Percentiles rank a stretch among this genome's conserved stretches.
These are phyloP conservation scores for Sebastolobus alascanus DNA, from an alignment of 2,797 vertebrate species.

Conservation along the genomic window DNA sequence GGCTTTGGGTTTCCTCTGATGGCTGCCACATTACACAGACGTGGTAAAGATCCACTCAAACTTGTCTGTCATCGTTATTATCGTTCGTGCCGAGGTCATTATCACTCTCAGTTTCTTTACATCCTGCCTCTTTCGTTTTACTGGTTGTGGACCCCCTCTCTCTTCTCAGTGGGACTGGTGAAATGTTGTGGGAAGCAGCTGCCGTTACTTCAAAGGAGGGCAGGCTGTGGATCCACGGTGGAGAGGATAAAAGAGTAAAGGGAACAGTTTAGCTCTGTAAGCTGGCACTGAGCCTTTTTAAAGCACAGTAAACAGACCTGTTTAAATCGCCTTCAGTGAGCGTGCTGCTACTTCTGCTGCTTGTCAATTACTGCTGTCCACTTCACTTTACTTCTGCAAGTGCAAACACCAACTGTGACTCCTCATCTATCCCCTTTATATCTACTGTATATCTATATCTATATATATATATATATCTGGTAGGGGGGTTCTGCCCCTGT, in stretches of 20 bases:
- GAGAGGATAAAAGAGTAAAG: conserved; percentile 67
- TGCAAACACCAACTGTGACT: conserved; percentile 33
- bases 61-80: conserved; percentile 58
- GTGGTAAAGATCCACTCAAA: conserved; percentile 58
- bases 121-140: conserved; percentile 17
- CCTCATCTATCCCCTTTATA: conserved; percentile 1
- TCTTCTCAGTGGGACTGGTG: conserved; percentile 26
- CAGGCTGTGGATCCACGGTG: conserved; percentile 50
- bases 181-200: conserved; percentile 68
- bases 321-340: conserved; percentile 40
- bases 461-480: conserved; percentile 16
- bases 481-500: conserved; percentile 31
- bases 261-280: conserved; percentile 71
- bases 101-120: conserved; percentile 51
- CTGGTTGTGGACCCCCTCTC: conserved; percentile 13
- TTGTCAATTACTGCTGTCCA: conserved; percentile 22
- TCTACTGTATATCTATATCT: conserved; percentile 11
- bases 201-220: conserved; percentile 61
- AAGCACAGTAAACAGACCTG: conserved; percentile 67
- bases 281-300: conserved; percentile 68
- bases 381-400: conserved; percentile 11
- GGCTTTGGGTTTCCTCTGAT: conserved; percentile 58
- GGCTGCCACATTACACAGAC: conserved; percentile 56
- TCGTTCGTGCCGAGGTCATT: conserved; percentile 52
- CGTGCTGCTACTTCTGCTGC: conserved; percentile 35